Evolutionary conservation across 2,888 invertebrate species (phyloP), one percentile per base, ranked within the genome.

Genomic region (Ochropleura plecta): DNA sequence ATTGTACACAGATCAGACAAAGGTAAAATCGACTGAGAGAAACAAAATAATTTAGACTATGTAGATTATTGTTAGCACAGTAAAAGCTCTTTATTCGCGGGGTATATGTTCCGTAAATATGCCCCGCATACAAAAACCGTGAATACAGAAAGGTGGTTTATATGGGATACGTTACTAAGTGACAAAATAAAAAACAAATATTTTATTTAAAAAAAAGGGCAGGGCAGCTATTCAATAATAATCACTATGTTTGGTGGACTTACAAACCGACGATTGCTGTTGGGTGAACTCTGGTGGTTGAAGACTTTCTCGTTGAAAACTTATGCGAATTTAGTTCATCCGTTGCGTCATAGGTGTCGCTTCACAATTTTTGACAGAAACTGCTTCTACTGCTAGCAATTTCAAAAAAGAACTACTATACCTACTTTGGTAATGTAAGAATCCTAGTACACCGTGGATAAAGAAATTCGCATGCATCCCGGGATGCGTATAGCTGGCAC

Each of bases 401-500:
- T 5, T 44, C 18, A 20, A 51, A 30, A 14, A 8, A 53, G 40
- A 14, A 81, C 14, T 14, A 18, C 12, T 0, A 62, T 79, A 88
- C 88, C 20, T 68, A 86, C 86, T 86, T 77, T 86, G 94, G 78
- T 90, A 92, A 82, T 94, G 91, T 55, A 95, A 77, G 81, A 95
- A 91, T 86, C 95, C 95, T 69, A 95, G 14, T 55, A 95, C 73
- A 73, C 95, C 95, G 69, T 96, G 95, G 80, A 95, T 82, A 82
- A 96, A 93, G 85, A 92, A 94, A 85, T 95, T 96, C 2, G 90
- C 92, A 82, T 96, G 95, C 94, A 95, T 93, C 62, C 95, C 96
- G 1, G 95, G 94, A 70, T 94, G 92, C 51, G 93, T 91, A 82
- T 86, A 95, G 69, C 90, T 91, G 66, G 86, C 90, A 48, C 88